These are phyloP conservation scores for Brenthis daphne DNA, from an alignment of 2,888 invertebrate species.

Conservation along the genomic window DNA sequence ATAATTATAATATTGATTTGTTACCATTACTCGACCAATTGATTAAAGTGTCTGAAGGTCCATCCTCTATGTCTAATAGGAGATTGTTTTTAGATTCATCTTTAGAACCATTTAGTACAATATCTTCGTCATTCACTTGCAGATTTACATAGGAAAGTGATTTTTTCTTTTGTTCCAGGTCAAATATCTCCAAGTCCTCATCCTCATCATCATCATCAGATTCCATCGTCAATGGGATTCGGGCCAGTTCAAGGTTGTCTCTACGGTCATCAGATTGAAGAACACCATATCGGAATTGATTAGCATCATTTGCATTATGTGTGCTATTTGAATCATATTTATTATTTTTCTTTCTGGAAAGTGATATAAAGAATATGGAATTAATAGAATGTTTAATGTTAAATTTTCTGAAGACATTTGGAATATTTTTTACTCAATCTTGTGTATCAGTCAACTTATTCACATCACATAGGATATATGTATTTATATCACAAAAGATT, in stretches of 20 bases:
- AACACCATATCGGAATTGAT: slow-evolving; percentile 78
- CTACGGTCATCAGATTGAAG: slow-evolving; percentile 72
- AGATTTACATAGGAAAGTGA: slow-evolving; percentile 73
- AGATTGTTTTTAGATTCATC: slow-evolving; percentile 60
- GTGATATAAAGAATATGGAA: background rate
- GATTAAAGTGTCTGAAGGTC: slow-evolving; percentile 62
- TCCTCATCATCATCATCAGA: slow-evolving; percentile 79
- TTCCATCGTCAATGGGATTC: slow-evolving; percentile 74
- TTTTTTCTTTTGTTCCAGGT: slow-evolving; percentile 72
- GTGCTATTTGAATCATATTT: slow-evolving; percentile 59
- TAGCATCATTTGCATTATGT: slow-evolving; percentile 63
- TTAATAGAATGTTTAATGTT: background rate
- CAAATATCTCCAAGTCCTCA: slow-evolving; percentile 77
- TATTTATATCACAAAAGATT: too few relatives aligned
- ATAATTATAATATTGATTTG: slow-evolving; percentile 69
- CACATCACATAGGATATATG: too few relatives aligned
- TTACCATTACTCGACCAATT: slow-evolving; percentile 71
- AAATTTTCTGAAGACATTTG: background rate
- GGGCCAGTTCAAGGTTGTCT: slow-evolving; percentile 70
- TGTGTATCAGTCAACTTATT: too few relatives aligned
- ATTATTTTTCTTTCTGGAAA: slow-evolving; percentile 68
- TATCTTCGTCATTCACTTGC: slow-evolving; percentile 67
- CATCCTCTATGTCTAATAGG: slow-evolving; percentile 72
- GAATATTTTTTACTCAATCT: too few relatives aligned
- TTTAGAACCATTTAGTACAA: slow-evolving; percentile 55